Conservation (phyloP, 2,113 vertebrate species). For the Perca flavescens region DNA sequence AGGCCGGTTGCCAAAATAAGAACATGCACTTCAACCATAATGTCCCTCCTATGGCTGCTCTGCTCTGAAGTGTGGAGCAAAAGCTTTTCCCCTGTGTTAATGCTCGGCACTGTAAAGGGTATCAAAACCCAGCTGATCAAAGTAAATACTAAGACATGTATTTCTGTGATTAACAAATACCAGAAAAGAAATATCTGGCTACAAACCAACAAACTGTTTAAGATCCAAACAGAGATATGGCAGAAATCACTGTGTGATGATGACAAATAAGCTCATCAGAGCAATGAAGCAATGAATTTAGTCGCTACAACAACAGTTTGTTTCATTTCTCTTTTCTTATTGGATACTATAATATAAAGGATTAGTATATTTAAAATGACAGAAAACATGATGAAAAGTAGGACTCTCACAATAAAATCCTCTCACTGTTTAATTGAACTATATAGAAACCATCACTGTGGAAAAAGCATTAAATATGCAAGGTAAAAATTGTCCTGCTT, state of each 20-base stretch:
- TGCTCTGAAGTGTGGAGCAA: constrained; percentile 29
- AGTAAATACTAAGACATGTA: background rate
- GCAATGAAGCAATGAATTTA: constrained; percentile 50
- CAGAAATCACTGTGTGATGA: background rate
- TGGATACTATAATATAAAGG: constrained; percentile 21
- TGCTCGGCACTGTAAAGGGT: constrained; percentile 30
- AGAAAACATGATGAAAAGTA: constrained; percentile 14
- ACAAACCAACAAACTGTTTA: constrained; percentile 1
- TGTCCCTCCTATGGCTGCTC: constrained; percentile 55
- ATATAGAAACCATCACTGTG: background rate
- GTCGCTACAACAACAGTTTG: background rate
- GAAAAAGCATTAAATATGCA: constrained; percentile 1
- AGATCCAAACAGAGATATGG: constrained; percentile 1
- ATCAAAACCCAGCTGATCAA: constrained; percentile 30
- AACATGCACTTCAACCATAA: constrained; percentile 57
- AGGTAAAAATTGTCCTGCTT: constrained; percentile 9
- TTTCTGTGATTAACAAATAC: background rate
- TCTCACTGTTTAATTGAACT: background rate
- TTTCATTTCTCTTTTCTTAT: constrained; percentile 22
- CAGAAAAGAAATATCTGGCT: background rate
- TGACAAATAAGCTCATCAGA: constrained; percentile 31
- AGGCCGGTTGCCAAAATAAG: constrained; percentile 58
- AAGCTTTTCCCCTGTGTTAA: constrained; percentile 29
- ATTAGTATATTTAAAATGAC: constrained; percentile 30
- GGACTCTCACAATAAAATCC: constrained; percentile 9